Evolutionary conservation across 2,113 vertebrate genomes (phyloP), one percentile per base, ranked within the genome.

Genomic region (Sisor rabdophorus): DNA sequence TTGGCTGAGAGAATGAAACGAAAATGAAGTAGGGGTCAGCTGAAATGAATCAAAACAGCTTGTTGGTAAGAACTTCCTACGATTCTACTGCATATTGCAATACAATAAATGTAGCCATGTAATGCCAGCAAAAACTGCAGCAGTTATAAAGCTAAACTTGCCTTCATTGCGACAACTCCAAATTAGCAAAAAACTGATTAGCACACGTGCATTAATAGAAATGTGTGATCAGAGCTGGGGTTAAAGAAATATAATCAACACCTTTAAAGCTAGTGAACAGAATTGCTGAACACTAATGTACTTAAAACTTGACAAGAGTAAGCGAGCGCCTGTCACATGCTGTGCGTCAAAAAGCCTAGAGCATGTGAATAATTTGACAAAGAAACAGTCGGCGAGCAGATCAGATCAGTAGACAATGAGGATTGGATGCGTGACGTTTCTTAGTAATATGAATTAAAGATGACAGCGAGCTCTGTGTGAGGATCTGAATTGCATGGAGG

Each of bases 401-500:
- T 70, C 75, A 36, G 65, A 71, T 70, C 75, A 61, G 65, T 56
- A 70, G 65, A 77, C 75, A 72, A 82, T 79, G 72, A 79, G 59
- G 58, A 59, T 4, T 7, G 56, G 4, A 44, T 9, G 56, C 17
- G 40, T 26, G 80, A 69, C 54, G 60, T 76, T 72, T 79, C 58
- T 75, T 69, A 4, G 22, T 67, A 72, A 28, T 58, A 84, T 77
- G 73, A 83, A 81, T 82, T 71, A 78, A 80, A 83, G 76, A 84
- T 84, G 75, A 81, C 63, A 63, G 54, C 22, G 28, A 76, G 71
- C 73, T 78, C 71, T 76, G 54, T 30, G 28, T 61, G 12, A 84
- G 80, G 28, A 80, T 76, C 73, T 75, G 56, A 73, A 58, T 58
- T 68, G 72, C 73, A 53, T 20, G 74, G 50, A 77, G 59, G 60